phyloP scores from a whole-genome alignment of 92 coral and sea anemone species.

The Micromussa lordhowensis region DNA sequence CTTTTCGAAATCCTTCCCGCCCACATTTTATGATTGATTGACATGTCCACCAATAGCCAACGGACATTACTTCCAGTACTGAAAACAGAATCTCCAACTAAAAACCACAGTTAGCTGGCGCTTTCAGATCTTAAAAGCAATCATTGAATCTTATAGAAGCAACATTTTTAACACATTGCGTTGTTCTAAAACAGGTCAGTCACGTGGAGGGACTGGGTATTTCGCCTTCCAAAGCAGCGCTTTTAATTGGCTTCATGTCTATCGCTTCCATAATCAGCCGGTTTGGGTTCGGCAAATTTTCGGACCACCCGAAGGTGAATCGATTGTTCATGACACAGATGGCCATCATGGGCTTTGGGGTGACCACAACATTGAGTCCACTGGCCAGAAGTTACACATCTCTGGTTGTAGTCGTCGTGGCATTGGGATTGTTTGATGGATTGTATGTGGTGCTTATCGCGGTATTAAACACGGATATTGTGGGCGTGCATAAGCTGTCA shows the following conservation, averaged over 20 bases:
- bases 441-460: conserved; percentile 90
- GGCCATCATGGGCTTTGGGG: conserved; percentile 86
- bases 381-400: conserved; percentile 73
- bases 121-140: no score
- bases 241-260: conserved; percentile 94
- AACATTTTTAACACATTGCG: no score
- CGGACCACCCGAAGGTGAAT: conserved; percentile 94
- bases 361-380: conserved; percentile 79
- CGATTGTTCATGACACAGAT: conserved; percentile 92
- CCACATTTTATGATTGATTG: no score
- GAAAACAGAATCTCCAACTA: no score
- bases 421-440: conserved; percentile 93
- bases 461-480: conserved; percentile 88
- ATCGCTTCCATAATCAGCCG: conserved; percentile 93
- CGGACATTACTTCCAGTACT: no score
- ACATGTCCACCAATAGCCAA: no score
- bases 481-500: conserved; percentile 86
- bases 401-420: conserved; percentile 74
- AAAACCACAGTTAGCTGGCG: no score
- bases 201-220: conserved; percentile 81
- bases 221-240: conserved; percentile 68
- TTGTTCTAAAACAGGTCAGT: conserved; percentile 72
- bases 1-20: no score
- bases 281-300: conserved; percentile 86
- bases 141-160: no score